phyloP scores from a whole-genome alignment of 2,113 vertebrate species.

The Microtus montanus region DNA sequence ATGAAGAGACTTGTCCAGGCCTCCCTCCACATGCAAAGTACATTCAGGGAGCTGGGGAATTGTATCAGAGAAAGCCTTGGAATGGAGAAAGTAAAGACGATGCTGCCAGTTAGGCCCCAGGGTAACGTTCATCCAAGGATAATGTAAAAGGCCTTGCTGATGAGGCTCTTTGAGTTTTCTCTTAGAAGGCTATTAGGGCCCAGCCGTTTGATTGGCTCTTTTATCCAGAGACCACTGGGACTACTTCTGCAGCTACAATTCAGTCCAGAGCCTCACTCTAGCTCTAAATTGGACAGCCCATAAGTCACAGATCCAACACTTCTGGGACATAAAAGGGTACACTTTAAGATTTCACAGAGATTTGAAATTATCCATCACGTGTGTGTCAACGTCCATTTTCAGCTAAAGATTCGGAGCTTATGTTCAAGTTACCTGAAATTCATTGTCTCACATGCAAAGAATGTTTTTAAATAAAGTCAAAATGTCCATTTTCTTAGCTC shows the following conservation, averaged over 20 bases:
- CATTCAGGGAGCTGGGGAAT: conserved; percentile 39
- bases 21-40: neutral
- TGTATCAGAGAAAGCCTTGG: neutral
- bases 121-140: conserved; percentile 57
- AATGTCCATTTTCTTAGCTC: neutral
- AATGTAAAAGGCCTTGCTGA: conserved; percentile 54
- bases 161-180: conserved; percentile 34
- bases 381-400: neutral
- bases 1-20: neutral
- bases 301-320: conserved; percentile 8
- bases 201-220: conserved; percentile 49
- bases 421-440: neutral
- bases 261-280: conserved; percentile 35
- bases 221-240: conserved; percentile 34
- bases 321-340: neutral
- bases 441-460: conserved; percentile 12
- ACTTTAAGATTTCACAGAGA: conserved; percentile 31
- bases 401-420: conserved; percentile 38
- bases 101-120: conserved; percentile 27
- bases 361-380: conserved; percentile 16
- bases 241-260: neutral
- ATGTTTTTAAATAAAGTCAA: neutral
- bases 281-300: conserved; percentile 24
- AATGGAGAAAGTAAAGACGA: conserved; percentile 21
- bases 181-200: conserved; percentile 53